Percentiles rank a stretch among this genome's conserved stretches.
phyloP scores from a whole-genome alignment of 2,113 vertebrate species.

The Mohoua ochrocephala region DNA sequence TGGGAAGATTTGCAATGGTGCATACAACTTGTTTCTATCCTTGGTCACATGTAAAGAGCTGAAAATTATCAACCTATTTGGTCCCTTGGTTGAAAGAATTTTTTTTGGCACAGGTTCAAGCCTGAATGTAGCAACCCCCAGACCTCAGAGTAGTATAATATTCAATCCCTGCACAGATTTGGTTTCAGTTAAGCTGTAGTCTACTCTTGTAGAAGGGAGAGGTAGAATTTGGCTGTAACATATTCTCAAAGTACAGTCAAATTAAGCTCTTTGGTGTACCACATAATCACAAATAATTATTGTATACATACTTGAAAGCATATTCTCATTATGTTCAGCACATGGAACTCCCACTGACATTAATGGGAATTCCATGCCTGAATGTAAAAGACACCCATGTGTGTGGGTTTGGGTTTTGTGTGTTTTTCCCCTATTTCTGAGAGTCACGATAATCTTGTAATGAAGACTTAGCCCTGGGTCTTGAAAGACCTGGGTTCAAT shows the following conservation, averaged over 20 bases:
- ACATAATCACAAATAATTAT: constrained; percentile 57
- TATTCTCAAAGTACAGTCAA: constrained; percentile 38
- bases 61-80: constrained; percentile 20
- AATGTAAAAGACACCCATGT: constrained; percentile 11
- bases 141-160: constrained; percentile 19
- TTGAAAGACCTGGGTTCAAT: neutral
- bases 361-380: constrained; percentile 27
- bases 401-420: neutral
- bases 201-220: constrained; percentile 2
- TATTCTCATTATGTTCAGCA: neutral
- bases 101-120: constrained; percentile 31
- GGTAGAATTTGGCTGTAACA: constrained; percentile 16
- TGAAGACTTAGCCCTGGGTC: neutral
- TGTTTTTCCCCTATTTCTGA: neutral
- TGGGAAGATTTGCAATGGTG: neutral
- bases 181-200: constrained; percentile 44
- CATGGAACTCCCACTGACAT: constrained; percentile 44
- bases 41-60: neutral
- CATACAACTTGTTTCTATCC: neutral
- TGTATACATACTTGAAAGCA: constrained; percentile 38
- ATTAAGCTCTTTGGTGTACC: constrained; percentile 48
- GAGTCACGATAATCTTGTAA: neutral
- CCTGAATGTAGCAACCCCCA: constrained; percentile 6
- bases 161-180: constrained; percentile 15
- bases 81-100: neutral